Base-by-base conservation (phyloP, 2,888 invertebrate species). In the Conops quadrifasciatus region DNA sequence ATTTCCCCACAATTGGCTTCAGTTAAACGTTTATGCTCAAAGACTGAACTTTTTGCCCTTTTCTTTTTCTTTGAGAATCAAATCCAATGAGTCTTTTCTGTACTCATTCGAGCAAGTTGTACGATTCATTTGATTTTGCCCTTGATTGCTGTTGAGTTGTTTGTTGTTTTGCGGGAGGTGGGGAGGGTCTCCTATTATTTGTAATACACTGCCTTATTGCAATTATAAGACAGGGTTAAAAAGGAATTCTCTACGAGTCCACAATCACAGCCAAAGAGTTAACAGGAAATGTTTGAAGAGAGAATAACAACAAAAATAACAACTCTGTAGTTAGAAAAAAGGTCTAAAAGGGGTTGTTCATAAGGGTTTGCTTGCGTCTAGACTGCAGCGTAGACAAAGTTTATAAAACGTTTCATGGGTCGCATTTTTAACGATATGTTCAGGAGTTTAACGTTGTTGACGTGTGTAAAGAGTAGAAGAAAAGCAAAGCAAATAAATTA, bases 321-420 rank as follows among this genome's bases (percentile, higher is more conserved):
- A 16, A 28, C 11, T 49, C 5, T n/a, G 49, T 13, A 49, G 1
- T 0, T 11, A 16, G 19, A 49, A 49, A 16, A 4, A 1, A 49
- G 1, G 16, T 16, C 49, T n/a, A 5, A 49, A 58, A 28, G 11
- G 21, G 26, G 28, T 30, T 28, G 53, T 36, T 66, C 30, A 30
- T 45, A 13, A 67, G 67, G 58, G 67, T 43, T 67, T 58, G 9
- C 36, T 26, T 45, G 11, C 36, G 67, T 67, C 67, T 67, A 67
- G 67, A 67, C 67, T 24, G 58, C 43, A 19, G 28, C 56, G 67
- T 56, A 67, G 58, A 67, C 67, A 58, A 58, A 58, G 43, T 67
- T 56, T 58, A 49, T 21, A 53, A 2, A 7, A 63, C 47, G 19
- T 60, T 36, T 9, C 36, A 36, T 36, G 36, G 36, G 36, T 36